Base-by-base conservation (phyloP, 2,797 vertebrate genomes). In the Etheostoma perlongum region DNA sequence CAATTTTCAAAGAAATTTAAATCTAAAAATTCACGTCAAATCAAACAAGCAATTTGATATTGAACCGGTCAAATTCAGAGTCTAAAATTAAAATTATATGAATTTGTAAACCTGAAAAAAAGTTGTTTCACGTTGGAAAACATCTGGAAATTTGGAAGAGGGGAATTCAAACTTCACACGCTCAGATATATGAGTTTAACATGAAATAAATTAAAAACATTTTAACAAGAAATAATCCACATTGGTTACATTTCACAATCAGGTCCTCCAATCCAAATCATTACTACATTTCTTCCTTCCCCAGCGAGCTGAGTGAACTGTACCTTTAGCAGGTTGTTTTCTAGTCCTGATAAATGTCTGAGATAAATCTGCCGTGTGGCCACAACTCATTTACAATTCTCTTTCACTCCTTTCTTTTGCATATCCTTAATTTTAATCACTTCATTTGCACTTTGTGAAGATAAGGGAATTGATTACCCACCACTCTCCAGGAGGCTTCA, bases 401-500 rank as follows among this genome's bases (percentile, higher is more conserved):
- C 90, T 69, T 67, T 67, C 69, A 14, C 73, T 18, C 70, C 51
- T 75, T 81, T 85, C 67, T 89, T 91, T 79, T 86, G 64, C 78
- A 85, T 85, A 74, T 80, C 83, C 78, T 90, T 90, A 88, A 88
- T 93, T 94, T 91, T 85, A 93, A 92, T 92, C 91, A 91, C 89
- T 88, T 91, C 83, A 94, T 95, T 95, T 94, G 93, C 94, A 93
- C 91, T 92, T 92, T 91, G 78, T 79, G 75, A 79, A 88, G 94
- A 95, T 95, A 94, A 95, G 93, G 91, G 87, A 90, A 94, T 94
- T 94, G 94, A 95, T 95, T 93, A 90, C 82, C 88, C 83, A 84
- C 79, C 86, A 82, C 85, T 89, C 91, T 85, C 71, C 83, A 70
- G 82, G 85, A 90, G 86, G 85, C 90, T 86, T 90, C 90, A 81